phyloP scores from a whole-genome alignment of 2,797 vertebrate species.

The Salmo trutta region DNA sequence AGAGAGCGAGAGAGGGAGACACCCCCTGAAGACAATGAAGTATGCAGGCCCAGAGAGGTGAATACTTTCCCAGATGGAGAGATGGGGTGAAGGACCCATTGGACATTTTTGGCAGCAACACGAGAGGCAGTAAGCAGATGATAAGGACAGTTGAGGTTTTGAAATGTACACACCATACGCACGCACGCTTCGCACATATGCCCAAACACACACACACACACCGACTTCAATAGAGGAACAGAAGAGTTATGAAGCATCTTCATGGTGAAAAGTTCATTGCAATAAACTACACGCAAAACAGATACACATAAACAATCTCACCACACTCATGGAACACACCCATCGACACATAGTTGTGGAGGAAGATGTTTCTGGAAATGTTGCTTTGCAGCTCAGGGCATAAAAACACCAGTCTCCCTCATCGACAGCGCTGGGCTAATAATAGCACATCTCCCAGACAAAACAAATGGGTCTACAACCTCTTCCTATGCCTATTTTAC shows the following conservation, averaged over 20 bases:
- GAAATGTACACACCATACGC: constrained; percentile 1
- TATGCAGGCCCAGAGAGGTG: constrained; percentile 17
- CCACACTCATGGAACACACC: constrained; percentile 15
- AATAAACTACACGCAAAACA: too few relatives aligned
- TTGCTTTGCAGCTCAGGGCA: constrained; percentile 9
- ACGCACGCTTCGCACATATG: not conserved
- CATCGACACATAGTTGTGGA: not conserved
- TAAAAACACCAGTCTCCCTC: constrained; percentile 7
- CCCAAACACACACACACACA: constrained; percentile 3
- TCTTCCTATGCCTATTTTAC: too few relatives aligned
- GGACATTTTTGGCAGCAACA: constrained; percentile 11
- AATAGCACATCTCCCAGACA: not conserved
- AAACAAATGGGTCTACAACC: too few relatives aligned
- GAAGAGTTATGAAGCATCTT: not conserved
- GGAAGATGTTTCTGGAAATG: constrained; percentile 11
- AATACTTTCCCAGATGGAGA: constrained; percentile 36
- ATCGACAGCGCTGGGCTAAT: not conserved
- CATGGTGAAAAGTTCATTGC: not conserved
- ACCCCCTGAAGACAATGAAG: constrained; percentile 24
- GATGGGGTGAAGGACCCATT: constrained; percentile 16
- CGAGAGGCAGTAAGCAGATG: constrained; percentile 22
- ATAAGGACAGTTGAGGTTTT: constrained; percentile 24
- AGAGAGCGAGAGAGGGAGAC: not conserved
- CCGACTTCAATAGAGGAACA: not conserved
- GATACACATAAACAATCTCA: not conserved